These are phyloP conservation scores for Colossoma macropomum DNA, from an alignment of 2,113 vertebrate species.

Conservation along the genomic window DNA sequence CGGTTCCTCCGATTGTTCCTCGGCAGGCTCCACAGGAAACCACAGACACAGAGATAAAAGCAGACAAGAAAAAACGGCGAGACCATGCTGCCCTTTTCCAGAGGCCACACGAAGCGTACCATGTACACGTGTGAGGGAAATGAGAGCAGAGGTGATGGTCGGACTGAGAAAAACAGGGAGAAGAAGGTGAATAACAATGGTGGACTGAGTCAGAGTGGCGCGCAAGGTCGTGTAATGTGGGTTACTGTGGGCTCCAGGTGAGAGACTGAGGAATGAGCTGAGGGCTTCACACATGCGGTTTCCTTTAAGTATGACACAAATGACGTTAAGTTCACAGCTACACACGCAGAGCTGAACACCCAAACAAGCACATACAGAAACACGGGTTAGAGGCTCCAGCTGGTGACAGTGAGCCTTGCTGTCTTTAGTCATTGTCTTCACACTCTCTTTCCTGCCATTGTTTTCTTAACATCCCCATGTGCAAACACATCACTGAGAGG, in stretches of 20 bases:
- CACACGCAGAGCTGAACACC: not conserved
- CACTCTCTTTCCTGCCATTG: conserved; percentile 48
- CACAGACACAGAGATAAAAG: conserved; percentile 51
- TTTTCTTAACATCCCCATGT: conserved; percentile 16
- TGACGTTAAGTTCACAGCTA: not conserved
- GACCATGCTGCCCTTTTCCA: conserved; percentile 11
- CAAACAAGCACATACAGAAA: not conserved
- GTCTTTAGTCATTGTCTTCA: conserved; percentile 6
- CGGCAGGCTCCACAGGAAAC: conserved; percentile 45
- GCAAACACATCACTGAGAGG: not conserved
- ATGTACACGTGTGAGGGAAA: conserved; percentile 5
- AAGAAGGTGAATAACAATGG: conserved; percentile 20
- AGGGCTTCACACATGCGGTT: not conserved
- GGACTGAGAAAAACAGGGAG: conserved; percentile 11
- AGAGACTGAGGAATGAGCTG: conserved; percentile 3
- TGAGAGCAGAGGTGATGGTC: conserved; percentile 31
- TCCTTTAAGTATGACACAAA: not conserved
- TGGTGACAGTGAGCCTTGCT: not conserved
- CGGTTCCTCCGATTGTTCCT: conserved; percentile 52
- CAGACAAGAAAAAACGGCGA: not conserved
- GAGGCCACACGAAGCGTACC: not conserved
- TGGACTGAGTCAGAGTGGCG: conserved; percentile 11
- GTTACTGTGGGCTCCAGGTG: conserved; percentile 16
- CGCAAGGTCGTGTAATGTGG: not conserved
- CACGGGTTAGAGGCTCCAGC: conserved; percentile 13